Percentiles rank a stretch among this genome's conserved stretches.
phyloP scores from a whole-genome alignment of 2,888 invertebrate genomes.

The Lasioglossum vierecki region DNA sequence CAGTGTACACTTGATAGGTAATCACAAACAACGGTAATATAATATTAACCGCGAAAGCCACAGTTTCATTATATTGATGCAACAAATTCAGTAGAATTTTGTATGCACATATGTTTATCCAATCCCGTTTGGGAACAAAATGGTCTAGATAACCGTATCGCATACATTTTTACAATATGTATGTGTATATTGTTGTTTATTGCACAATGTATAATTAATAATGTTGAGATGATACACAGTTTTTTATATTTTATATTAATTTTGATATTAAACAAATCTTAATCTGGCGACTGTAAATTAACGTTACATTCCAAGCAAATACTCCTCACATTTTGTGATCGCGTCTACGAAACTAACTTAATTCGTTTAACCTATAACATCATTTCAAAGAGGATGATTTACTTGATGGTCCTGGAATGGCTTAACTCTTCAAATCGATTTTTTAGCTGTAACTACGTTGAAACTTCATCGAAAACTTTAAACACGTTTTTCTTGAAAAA shows the following conservation, averaged over 20 bases:
- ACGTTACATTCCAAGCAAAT: neutral
- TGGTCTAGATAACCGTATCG: neutral
- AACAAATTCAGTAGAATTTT: neutral
- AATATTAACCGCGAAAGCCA: neutral
- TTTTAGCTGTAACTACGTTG: neutral
- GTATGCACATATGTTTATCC: neutral
- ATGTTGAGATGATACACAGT: neutral
- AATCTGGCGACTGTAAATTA: neutral
- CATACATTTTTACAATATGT: neutral
- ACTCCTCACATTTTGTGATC: neutral
- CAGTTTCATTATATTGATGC: neutral
- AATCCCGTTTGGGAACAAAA: neutral
- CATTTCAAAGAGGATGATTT: neutral
- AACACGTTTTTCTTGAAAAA: neutral
- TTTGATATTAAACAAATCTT: too few relatives aligned
- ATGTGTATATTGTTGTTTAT: neutral
- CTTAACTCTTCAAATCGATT: neutral
- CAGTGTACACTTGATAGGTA: neutral
- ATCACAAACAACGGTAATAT: neutral
- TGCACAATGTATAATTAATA: neutral
- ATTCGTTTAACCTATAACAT: neutral
- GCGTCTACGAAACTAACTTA: too few relatives aligned
- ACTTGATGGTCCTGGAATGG: neutral
- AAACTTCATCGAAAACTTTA: neutral
- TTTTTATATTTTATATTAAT: neutral